Base-by-base conservation (phyloP, 2,888 invertebrate species). In the Molanna angustata region DNA sequence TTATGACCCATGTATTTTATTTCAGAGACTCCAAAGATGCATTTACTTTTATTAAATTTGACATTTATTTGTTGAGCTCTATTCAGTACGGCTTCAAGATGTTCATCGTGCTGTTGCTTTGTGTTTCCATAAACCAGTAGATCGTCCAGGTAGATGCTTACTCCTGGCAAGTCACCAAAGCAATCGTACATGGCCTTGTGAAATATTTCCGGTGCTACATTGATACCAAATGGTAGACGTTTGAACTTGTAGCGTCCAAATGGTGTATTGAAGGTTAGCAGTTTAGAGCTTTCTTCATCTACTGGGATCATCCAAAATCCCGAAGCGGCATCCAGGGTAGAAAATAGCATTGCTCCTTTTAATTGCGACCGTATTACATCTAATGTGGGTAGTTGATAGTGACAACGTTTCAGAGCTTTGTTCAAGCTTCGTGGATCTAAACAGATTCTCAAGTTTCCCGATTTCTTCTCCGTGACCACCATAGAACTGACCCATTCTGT, bases 1-100 rank as follows among this genome's bases (percentile, higher is more conserved):
- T 56, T 56, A 43, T 63, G 61, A 7, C 61, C 62, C n/a, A 62
- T 39, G 46, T 52, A 60, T 44, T 46, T 58, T 4, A 64, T 57
- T 14, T 52, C 39, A 14, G 35, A 44, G 3, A 44, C 32, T 17
- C 56, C 27, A 22, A 59, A 49, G 32, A 54, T 33, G 45, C 49
- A 56, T 52, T 61, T 61, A 33, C 46, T 37, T 37, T 21, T 44
- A 42, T 47, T 58, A 21, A 37, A 53, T 19, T 50, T 57, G 44
- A 37, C 21, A 13, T 35, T 35, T 35, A 13, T 35, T 11, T 35
- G 13, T 13, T 4, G 35, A 35, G 35, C 35, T 13, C 35, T 35
- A 13, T 35, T 6, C 7, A 35, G 6, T 11, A 35, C 35, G 4
- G 35, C 35, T 35, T 35, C 35, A 13, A 35, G 14, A 4, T 13